Conservation (phyloP, 2,797 vertebrate species). For the Darevskia nairensis region DNA sequence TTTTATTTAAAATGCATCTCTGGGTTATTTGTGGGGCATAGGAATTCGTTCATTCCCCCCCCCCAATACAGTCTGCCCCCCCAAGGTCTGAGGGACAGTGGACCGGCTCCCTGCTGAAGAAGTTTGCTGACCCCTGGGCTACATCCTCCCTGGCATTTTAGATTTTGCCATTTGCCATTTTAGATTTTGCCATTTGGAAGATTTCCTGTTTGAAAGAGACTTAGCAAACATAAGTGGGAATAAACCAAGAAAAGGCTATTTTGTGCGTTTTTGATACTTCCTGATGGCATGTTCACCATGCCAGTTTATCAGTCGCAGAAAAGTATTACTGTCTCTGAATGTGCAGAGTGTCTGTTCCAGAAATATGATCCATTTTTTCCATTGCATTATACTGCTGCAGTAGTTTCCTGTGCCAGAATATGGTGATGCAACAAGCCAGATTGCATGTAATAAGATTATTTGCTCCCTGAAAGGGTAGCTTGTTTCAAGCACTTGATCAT, state of each 20-base stretch:
- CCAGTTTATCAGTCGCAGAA: constrained; percentile 26
- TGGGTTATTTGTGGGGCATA: too few species aligned
- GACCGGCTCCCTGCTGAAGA: too few species aligned
- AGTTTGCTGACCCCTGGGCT: too few species aligned
- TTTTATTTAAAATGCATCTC: too few species aligned
- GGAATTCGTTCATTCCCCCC: too few species aligned
- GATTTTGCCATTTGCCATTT: background rate
- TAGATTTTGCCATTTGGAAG: constrained; percentile 25
- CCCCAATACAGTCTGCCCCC: too few species aligned
- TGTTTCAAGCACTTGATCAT: background rate
- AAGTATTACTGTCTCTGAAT: constrained; percentile 40
- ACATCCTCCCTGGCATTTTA: constrained; percentile 31
- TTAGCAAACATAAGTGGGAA: background rate
- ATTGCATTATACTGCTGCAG: background rate
- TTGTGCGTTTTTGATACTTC: constrained; percentile 21
- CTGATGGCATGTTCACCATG: background rate
- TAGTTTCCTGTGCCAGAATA: background rate
- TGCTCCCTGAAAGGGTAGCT: background rate
- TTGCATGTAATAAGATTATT: constrained; percentile 9
- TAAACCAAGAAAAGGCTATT: constrained; percentile 46
- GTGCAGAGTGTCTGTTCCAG: constrained; percentile 20
- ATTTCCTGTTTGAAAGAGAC: constrained; percentile 25
- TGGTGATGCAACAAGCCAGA: background rate
- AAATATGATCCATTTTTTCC: background rate
- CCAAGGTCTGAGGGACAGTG: too few species aligned